These are phyloP conservation scores for Diabrotica undecimpunctata DNA, from an alignment of 1,140 invertebrate genomes.

Conservation along the genomic window DNA sequence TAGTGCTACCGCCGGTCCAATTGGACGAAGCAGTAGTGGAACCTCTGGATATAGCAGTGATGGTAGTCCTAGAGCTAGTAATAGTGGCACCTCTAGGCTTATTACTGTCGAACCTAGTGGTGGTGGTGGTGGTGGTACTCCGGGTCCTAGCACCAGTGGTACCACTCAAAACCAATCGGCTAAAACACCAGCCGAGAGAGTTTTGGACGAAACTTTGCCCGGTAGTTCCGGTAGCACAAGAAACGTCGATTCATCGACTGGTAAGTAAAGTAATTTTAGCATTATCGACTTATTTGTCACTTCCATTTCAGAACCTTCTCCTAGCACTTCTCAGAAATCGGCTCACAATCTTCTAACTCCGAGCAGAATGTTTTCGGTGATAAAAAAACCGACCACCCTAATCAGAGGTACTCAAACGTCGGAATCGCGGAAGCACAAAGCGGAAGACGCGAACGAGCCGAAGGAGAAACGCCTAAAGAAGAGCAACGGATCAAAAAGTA, in stretches of 20 bases:
- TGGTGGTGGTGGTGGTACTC: too few relatives aligned
- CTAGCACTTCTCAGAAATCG: conserved; percentile 6
- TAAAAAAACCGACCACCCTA: conserved; percentile 30
- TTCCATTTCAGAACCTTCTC: not conserved
- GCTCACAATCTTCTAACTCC: conserved; percentile 32
- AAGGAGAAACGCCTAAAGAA: conserved; percentile 27
- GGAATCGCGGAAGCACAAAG: conserved; percentile 34
- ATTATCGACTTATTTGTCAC: too few relatives aligned
- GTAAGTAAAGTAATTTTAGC: too few relatives aligned
- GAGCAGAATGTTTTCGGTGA: conserved; percentile 34
- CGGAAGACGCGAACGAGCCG: conserved; percentile 9
- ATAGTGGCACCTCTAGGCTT: too few relatives aligned
- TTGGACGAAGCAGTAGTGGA: not conserved
- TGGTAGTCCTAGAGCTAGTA: not conserved
- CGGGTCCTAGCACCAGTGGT: conserved; percentile 9
- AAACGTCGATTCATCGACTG: too few relatives aligned
- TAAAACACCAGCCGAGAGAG: not conserved
- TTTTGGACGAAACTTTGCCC: not conserved
- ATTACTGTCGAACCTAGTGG: too few relatives aligned
- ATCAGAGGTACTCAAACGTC: conserved; percentile 33
- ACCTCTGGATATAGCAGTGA: not conserved
- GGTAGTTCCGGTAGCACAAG: not conserved
- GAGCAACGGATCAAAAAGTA: not conserved
- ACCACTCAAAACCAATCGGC: not conserved
- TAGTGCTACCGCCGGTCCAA: not conserved